phyloP scores from a whole-genome alignment of 2,888 invertebrate genomes.

The Cryptocephalus moraei region DNA sequence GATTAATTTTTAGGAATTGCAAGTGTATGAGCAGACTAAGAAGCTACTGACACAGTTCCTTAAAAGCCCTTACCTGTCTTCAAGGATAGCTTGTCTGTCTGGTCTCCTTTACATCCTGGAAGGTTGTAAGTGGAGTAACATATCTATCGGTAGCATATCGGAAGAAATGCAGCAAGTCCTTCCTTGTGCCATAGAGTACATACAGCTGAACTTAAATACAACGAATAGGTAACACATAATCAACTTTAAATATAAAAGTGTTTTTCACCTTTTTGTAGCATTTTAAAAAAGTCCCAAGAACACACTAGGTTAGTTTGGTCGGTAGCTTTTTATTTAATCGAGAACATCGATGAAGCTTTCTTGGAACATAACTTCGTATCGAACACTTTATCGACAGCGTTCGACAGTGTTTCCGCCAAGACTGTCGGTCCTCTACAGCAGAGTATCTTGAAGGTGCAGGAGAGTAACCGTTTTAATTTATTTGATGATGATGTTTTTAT shows the following conservation, averaged over 20 bases:
- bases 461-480: background rate
- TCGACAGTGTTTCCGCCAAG: conserved; percentile 35
- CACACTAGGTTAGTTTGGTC: conserved; percentile 65
- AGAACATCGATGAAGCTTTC: conserved; percentile 57
- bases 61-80: conserved; percentile 51
- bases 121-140: conserved; percentile 40
- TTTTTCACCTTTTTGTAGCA: conserved; percentile 17
- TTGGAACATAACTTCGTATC: conserved; percentile 48
- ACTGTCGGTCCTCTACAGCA: conserved; percentile 11
- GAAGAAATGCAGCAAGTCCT: conserved; percentile 44
- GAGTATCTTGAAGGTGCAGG: conserved; percentile 24
- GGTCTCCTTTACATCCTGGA: conserved; percentile 59
- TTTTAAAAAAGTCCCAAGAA: conserved; percentile 41
- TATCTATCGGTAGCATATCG: conserved; percentile 36
- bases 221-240: conserved; percentile 29
- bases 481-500: conserved; percentile 3
- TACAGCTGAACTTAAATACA: conserved; percentile 40
- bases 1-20: conserved; percentile 40
- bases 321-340: conserved; percentile 63
- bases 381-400: conserved; percentile 47
- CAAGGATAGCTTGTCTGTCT: conserved; percentile 53
- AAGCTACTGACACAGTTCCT: conserved; percentile 50
- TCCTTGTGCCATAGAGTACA: conserved; percentile 43
- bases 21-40: conserved; percentile 49
- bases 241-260: background rate